Conservation (phyloP, 2,797 vertebrate species). For the Ctenopoma multispine region DNA sequence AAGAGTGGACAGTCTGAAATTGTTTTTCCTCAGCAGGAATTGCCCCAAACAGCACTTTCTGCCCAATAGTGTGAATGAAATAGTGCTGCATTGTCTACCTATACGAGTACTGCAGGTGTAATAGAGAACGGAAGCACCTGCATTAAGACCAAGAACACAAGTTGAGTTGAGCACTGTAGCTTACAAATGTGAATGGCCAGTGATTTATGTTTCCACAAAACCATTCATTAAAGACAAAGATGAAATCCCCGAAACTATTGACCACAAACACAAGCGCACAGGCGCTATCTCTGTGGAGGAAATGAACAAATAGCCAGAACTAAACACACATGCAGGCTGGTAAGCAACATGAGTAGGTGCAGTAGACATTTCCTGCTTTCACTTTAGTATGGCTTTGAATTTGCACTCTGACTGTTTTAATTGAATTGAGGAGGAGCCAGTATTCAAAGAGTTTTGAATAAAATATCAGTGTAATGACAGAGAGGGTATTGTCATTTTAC, state of each 20-base stretch:
- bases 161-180: not conserved
- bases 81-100: slow-evolving; percentile 40
- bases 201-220: not conserved
- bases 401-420: not conserved
- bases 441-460: not conserved
- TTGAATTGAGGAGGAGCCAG: not conserved
- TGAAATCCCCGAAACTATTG: not conserved
- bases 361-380: slow-evolving; percentile 57
- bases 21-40: slow-evolving; percentile 60
- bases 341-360: not conserved
- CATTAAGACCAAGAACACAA: slow-evolving; percentile 30
- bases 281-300: not conserved
- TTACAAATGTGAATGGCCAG: not conserved
- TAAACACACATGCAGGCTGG: not conserved
- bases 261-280: not conserved
- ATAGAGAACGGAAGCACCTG: slow-evolving; percentile 1
- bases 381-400: slow-evolving; percentile 24
- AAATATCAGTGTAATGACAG: not conserved
- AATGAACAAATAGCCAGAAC: not conserved
- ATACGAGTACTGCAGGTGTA: slow-evolving; percentile 46
- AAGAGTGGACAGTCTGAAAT: slow-evolving; percentile 48
- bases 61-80: slow-evolving; percentile 28
- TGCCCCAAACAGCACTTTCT: slow-evolving; percentile 47
- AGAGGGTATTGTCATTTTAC: slow-evolving; percentile 16
- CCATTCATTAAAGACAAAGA: not conserved